Base-by-base conservation (phyloP, 2,888 invertebrate genomes). In the Lasioglossum pauxillum region DNA sequence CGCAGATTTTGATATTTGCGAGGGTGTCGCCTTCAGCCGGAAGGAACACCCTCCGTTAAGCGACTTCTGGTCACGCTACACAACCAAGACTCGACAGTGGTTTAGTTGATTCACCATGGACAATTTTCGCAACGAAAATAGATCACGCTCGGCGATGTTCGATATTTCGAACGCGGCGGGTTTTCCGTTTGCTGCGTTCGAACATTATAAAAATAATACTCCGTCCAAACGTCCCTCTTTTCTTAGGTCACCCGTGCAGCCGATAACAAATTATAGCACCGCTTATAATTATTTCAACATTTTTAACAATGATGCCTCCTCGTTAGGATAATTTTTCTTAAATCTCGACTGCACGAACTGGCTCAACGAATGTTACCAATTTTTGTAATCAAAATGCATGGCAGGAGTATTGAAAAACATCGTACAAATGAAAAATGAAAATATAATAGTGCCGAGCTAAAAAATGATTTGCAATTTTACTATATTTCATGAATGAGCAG, bases 11-110 rank as follows among this genome's bases (percentile, higher is more conserved):
- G 60, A 78, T 12, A 73, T 75, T 80, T 60, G 49, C 31, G 69
- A n/a, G 82, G 78, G 64, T 67, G 72, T 73, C 86, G 73, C 80
- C 76, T 73, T 78, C 35, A 60, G 57, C 53, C 46, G 27, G 76
- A 57, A 57, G 74, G 23, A 41, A 71, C 78, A 78, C 80, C 75
- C 73, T 83, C 72, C 80, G 73, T 85, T 74, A 78, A 83, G 38
- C 31, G 44, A 64, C 41, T 84, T 60, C 60, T 53, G 46, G 38
- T 46, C 53, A 80, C 41, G 57, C 49, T 84, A 53, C 41, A 64
- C 64, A 49, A 67, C 71, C 53, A 49, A 46, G 27, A 74, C 60
- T 78, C 53, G 71, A 71, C 71, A 57, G 35, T 72, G 64, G 35
- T 46, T n/a, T 60, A 80, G 44, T 67, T 35, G 41, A 71, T 44